Conservation (phyloP, 2,888 invertebrate genomes). For the Altica lythri region DNA sequence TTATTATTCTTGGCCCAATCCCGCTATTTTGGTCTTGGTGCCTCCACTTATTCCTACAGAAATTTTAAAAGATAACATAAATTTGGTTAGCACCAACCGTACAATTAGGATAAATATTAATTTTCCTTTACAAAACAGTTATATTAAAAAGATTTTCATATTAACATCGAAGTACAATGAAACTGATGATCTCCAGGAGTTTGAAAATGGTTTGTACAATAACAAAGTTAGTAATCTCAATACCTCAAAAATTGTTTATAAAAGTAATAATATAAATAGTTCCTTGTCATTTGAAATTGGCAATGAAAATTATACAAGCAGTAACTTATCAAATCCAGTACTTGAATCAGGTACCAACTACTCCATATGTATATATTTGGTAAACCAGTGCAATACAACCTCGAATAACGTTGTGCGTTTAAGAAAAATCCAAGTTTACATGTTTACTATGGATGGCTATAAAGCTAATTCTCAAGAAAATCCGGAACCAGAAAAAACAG, state of each 20-base stretch:
- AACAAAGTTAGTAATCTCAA: background rate
- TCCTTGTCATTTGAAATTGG: conserved; percentile 8
- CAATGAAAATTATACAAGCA: background rate
- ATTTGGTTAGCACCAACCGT: background rate
- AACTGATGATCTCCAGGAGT: background rate
- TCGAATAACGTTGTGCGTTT: no score
- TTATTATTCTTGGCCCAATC: no score
- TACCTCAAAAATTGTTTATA: conserved; percentile 1
- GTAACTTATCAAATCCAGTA: conserved; percentile 26
- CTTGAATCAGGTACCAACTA: conserved; percentile 32
- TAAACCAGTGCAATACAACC: conserved; percentile 31
- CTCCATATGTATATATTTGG: conserved; percentile 24
- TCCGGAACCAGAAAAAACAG: no score
- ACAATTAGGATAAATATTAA: background rate
- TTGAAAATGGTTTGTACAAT: background rate
- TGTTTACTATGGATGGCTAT: no score
- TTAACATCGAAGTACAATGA: background rate
- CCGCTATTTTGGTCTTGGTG: no score
- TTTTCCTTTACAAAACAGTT: no score
- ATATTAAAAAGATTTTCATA: no score
- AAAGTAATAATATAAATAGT: conserved; percentile 1
- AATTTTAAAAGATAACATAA: background rate
- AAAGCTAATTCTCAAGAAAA: no score
- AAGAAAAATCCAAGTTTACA: no score
- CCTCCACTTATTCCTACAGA: background rate